Percentiles rank a stretch among this genome's conserved stretches.
Evolutionary conservation across 2,797 vertebrate genomes (phyloP).

Genomic region (Huso huso): DNA sequence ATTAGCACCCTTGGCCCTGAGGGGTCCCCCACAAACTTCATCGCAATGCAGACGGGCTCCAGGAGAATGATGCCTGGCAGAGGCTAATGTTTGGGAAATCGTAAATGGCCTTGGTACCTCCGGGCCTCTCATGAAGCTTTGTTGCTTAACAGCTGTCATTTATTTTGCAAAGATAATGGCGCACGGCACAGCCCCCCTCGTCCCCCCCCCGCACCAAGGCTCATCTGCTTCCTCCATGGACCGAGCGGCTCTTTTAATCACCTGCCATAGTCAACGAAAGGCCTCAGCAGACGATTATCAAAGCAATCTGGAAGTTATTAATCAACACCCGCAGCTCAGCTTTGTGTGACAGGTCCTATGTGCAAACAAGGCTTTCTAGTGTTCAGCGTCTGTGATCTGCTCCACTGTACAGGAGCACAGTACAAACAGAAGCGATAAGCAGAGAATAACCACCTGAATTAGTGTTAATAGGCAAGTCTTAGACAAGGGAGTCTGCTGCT

Average conservation of each 20-base stretch:
- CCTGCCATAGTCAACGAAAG: neutral
- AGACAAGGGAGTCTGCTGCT: too few relatives aligned
- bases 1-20: too few relatives aligned
- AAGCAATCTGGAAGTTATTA: neutral
- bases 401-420: too few relatives aligned
- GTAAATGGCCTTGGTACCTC: neutral
- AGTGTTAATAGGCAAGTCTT: too few relatives aligned
- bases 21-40: neutral
- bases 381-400: too few relatives aligned
- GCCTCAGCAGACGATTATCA: neutral
- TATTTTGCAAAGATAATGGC: neutral
- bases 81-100: neutral
- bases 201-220: neutral
- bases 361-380: neutral
- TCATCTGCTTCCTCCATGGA: neutral
- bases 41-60: neutral
- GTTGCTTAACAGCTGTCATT: neutral
- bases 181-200: neutral
- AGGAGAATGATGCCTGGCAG: neutral
- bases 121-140: neutral
- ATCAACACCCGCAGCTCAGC: neutral
- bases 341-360: neutral
- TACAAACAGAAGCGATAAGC: too few relatives aligned
- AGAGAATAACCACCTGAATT: too few relatives aligned
- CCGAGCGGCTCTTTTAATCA: neutral